Evolutionary conservation across 92 coral and sea anemone genomes (phyloP).

Genomic region (Siderastrea radians): DNA sequence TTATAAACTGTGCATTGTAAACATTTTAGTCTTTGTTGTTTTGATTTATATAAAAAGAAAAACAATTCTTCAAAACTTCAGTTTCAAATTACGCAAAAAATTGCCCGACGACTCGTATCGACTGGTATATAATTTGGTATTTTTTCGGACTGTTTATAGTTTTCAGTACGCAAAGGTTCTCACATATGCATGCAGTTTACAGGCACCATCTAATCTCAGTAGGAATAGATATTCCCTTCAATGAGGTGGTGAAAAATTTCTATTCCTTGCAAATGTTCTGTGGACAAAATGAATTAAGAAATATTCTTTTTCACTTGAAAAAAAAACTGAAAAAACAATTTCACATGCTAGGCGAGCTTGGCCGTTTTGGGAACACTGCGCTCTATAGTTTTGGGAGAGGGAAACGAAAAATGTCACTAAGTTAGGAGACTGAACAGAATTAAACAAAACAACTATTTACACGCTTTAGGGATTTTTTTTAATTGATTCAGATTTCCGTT

Average conservation of each 20-base stretch:
- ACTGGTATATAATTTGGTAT: slow-evolving; percentile 32
- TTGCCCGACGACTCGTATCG: background rate
- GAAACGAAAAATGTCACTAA: too few relatives aligned
- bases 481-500: too few relatives aligned
- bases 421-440: too few relatives aligned
- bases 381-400: too few relatives aligned
- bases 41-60: background rate
- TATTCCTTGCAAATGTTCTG: background rate
- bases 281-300: too few relatives aligned
- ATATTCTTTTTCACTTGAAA: background rate
- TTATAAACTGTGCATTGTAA: background rate
- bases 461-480: too few relatives aligned
- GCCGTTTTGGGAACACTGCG: too few relatives aligned
- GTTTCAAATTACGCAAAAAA: background rate
- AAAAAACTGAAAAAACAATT: background rate
- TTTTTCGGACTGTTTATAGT: background rate
- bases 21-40: too few relatives aligned
- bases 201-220: background rate
- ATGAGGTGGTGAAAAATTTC: background rate
- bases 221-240: background rate
- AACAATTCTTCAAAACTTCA: background rate
- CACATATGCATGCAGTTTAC: background rate
- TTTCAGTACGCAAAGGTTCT: background rate
- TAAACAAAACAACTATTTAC: too few relatives aligned
- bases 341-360: too few relatives aligned